A percentile compares a stretch with the other conserved stretches of the same genome.
Evolutionary conservation across 1,140 invertebrate species (phyloP).

Genomic region (Platyscapa corneri): DNA sequence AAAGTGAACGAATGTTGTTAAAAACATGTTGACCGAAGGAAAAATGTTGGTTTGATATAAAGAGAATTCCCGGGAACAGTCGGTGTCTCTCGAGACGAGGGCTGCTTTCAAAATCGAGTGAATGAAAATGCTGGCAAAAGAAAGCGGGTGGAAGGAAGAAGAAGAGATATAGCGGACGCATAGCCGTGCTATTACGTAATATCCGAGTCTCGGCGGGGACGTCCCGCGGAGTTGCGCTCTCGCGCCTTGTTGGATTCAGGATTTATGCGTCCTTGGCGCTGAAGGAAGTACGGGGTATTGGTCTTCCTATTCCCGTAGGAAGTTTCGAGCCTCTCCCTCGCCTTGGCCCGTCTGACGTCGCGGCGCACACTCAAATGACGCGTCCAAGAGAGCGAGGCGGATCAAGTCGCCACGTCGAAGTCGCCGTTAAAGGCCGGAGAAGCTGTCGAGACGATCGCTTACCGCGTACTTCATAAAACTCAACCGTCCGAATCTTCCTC

Average conservation of each 20-base stretch:
- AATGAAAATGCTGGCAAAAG: background rate
- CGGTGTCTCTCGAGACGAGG: background rate
- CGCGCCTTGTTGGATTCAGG: constrained; percentile 53
- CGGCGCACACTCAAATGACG: background rate
- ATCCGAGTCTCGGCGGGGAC: constrained; percentile 60
- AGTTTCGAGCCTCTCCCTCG: constrained; percentile 54
- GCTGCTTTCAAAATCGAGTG: background rate
- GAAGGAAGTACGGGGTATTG: constrained; percentile 69
- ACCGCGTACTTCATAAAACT: constrained; percentile 42
- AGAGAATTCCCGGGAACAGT: no score
- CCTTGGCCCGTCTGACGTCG: background rate
- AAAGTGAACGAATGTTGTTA: no score
- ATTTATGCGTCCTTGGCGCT: constrained; percentile 69
- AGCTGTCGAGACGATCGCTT: constrained; percentile 38
- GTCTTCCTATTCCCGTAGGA: constrained; percentile 66
- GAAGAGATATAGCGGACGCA: constrained; percentile 48
- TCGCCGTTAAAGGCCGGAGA: constrained; percentile 29
- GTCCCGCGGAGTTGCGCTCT: constrained; percentile 54
- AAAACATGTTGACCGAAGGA: no score
- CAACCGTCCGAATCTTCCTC: constrained; percentile 11
- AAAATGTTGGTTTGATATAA: no score
- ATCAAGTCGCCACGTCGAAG: background rate
- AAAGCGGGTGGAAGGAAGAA: background rate
- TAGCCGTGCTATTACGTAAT: constrained; percentile 66
- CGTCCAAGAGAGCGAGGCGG: constrained; percentile 11